A percentile compares a stretch with the other conserved stretches of the same genome.
These are phyloP conservation scores for Bemisia tabaci DNA, from an alignment of 1,140 invertebrate genomes.

Conservation along the genomic window DNA sequence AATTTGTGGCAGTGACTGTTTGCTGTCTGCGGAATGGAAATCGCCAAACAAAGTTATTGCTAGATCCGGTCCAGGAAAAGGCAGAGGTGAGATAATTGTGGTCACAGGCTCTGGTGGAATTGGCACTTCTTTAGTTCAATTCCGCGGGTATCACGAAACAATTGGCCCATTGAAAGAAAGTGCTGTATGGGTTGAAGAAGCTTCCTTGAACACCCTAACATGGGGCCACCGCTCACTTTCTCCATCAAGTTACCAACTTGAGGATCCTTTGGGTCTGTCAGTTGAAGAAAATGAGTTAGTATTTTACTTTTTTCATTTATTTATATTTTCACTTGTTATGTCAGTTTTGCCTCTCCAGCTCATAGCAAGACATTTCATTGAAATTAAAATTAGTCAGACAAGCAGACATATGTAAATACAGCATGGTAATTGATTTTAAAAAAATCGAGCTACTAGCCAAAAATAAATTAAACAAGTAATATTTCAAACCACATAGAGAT, in stretches of 20 bases:
- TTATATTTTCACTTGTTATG: conserved; percentile 1
- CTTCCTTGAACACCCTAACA: conserved; percentile 52
- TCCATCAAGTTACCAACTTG: conserved; percentile 69
- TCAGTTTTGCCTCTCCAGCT: neutral
- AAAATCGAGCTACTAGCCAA: too few species aligned
- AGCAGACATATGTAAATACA: too few species aligned
- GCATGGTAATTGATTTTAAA: too few species aligned
- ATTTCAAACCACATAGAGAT: too few species aligned
- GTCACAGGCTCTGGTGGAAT: conserved; percentile 78
- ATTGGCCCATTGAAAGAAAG: conserved; percentile 92
- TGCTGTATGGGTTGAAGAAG: conserved; percentile 97
- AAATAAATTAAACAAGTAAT: too few species aligned
- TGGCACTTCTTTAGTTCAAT: conserved; percentile 90
- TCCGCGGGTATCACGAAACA: conserved; percentile 73
- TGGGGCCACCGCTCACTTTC: conserved; percentile 70
- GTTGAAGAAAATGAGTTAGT: conserved; percentile 79
- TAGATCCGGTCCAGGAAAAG: conserved; percentile 83
- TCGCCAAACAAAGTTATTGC: conserved; percentile 94
- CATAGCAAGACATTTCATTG: too few species aligned
- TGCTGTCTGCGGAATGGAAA: conserved; percentile 94
- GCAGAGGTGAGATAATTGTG: conserved; percentile 89
- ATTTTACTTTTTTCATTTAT: neutral
- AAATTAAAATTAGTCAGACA: too few species aligned
- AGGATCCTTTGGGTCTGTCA: conserved; percentile 86
- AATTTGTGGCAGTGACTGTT: conserved; percentile 91